phyloP scores from a whole-genome alignment of 2,113 vertebrate genomes.

The Sceloporus tristichus region DNA sequence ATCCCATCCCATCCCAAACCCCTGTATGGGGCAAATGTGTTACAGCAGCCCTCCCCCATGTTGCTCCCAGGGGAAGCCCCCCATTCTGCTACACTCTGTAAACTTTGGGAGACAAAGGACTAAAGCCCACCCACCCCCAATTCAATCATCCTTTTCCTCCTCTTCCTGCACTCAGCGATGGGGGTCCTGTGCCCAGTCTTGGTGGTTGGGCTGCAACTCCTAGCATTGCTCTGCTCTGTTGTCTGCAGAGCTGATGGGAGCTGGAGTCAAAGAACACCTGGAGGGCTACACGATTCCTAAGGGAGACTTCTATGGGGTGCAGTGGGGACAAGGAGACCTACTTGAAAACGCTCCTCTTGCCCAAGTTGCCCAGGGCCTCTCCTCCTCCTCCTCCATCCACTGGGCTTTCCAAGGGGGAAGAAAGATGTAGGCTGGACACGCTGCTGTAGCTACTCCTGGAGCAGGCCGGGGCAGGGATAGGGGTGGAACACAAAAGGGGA shows the following conservation, averaged over 20 bases:
- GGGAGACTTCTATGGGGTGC: too few relatives aligned
- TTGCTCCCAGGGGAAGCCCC: too few relatives aligned
- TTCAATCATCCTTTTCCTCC: too few relatives aligned
- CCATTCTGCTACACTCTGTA: too few relatives aligned
- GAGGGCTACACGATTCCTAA: too few relatives aligned
- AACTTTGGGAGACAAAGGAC: too few relatives aligned
- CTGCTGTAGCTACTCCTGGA: slow-evolving; percentile 56
- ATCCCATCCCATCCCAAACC: too few relatives aligned
- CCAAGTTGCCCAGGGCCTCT: slow-evolving; percentile 53
- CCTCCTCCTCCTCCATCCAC: slow-evolving; percentile 20
- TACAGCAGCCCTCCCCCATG: too few relatives aligned
- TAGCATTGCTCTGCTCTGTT: neutral
- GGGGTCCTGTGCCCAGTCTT: too few relatives aligned
- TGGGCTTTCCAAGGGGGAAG: accelerated
- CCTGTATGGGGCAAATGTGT: too few relatives aligned
- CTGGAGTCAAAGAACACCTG: neutral
- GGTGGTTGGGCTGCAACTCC: neutral
- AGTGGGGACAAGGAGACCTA: slow-evolving; percentile 72
- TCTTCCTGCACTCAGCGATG: too few relatives aligned
- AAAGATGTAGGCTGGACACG: neutral
- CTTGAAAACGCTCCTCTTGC: slow-evolving; percentile 85
- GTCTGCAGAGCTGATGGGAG: neutral
- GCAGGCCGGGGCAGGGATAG: slow-evolving; percentile 73
- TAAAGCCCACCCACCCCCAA: too few relatives aligned
- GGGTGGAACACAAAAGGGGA: neutral